phyloP scores from a whole-genome alignment of 1,140 invertebrate genomes.

The Brachionus asplanchnoidis region DNA sequence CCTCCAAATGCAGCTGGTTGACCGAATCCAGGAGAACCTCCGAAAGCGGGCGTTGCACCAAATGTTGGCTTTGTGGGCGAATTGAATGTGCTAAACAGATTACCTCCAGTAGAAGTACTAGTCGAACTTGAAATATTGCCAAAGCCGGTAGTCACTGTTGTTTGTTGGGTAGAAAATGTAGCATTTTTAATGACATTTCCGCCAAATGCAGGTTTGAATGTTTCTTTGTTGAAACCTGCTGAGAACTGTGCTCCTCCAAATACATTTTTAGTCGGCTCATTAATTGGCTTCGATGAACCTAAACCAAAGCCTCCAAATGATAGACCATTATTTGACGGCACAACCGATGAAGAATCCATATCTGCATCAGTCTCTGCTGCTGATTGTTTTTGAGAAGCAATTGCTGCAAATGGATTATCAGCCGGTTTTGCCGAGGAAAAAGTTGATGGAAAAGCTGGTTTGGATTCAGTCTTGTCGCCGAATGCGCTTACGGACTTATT shows the following conservation, averaged over 20 bases:
- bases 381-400: slow-evolving; percentile 1
- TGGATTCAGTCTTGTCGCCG: background rate
- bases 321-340: background rate
- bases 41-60: background rate
- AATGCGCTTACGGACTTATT: background rate
- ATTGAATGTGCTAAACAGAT: background rate
- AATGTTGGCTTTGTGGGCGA: background rate
- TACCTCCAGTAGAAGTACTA: background rate
- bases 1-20: background rate
- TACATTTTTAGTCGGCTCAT: background rate
- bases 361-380: background rate
- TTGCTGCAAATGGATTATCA: background rate
- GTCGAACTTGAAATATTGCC: background rate
- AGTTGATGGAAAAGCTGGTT: background rate
- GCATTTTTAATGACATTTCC: background rate
- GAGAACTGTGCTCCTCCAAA: background rate
- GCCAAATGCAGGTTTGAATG: background rate
- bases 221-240: background rate
- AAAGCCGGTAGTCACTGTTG: background rate
- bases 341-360: slow-evolving; percentile 2
- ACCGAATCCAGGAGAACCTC: background rate
- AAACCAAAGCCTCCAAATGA: slow-evolving; percentile 13
- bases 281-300: background rate
- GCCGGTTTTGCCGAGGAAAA: background rate
- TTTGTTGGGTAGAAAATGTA: background rate